Evolutionary conservation across 2,113 vertebrate genomes (phyloP), one percentile per base, ranked within the genome.

Genomic region (Trinectes maculatus): DNA sequence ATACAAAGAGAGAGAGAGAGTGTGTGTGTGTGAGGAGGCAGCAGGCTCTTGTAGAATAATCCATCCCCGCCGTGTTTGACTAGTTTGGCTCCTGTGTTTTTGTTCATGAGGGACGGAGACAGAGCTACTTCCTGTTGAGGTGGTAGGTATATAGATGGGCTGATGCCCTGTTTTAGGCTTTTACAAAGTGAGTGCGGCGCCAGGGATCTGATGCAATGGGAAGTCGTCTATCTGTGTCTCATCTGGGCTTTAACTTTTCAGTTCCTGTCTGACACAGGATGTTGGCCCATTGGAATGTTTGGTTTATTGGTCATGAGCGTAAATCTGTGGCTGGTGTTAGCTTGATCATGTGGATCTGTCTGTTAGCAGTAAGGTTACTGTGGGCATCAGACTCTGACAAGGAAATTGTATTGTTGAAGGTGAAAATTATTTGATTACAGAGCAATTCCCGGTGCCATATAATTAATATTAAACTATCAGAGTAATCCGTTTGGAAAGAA

Each of bases 131-230:
- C 76, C 71, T 60, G 62, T 46, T 42, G 42, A 64, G 62, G 63
- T 26, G 29, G 19, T 28, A 25, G 55, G 64, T 40, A 22, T n/a
- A n/a, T n/a, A n/a, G n/a, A n/a, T n/a, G 18, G 31, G 72, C 54
- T 66, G 22, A 39, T 19, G 31, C 24, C 54, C 26, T 2, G 3
- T 58, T 80, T 69, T 10, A 61, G 33, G 57, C 43, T 28, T 59
- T 60, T 56, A 57, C 52, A 73, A 62, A 66, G 42, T 37, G 26
- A 60, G 31, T 18, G 24, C 8, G 59, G 31, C 28, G 34, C 68
- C 29, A 19, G 1, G 31, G 40, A 47, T 59, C 43, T 88, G 88
- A 90, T 84, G 86, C 74, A 90, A 85, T 6, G 19, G 21, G 40
- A 48, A 16, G 86, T 73, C 82, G 85, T 80, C 24, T 51, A 25